Percentiles rank a stretch among this genome's conserved stretches.
phyloP scores from a whole-genome alignment of 2,113 vertebrate species.

The Trogon surrucura region DNA sequence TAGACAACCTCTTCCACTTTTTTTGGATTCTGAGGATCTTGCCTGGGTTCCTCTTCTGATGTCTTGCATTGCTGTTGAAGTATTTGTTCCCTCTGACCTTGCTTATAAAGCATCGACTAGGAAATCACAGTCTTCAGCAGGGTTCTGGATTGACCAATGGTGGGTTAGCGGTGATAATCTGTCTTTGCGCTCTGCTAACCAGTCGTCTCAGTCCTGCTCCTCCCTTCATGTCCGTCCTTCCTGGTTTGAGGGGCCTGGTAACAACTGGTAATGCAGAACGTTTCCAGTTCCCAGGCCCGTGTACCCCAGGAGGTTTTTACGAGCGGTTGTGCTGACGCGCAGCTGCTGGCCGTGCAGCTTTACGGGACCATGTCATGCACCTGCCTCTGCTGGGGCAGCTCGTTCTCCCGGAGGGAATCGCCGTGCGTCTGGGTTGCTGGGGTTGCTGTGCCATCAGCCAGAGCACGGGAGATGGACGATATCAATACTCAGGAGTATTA shows the following conservation, averaged over 20 bases:
- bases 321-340: not conserved
- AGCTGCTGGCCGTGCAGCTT: not conserved
- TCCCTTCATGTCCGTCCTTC: not conserved
- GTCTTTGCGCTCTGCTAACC: constrained; percentile 60
- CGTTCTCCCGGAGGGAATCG: not conserved
- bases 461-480: not conserved
- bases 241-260: not conserved
- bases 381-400: not conserved
- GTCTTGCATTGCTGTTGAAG: constrained; percentile 21
- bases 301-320: not conserved
- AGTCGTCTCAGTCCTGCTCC: constrained; percentile 29
- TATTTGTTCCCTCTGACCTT: constrained; percentile 70
- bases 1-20: not conserved
- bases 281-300: not conserved
- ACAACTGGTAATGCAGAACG: not conserved
- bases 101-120: constrained; percentile 64
- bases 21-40: constrained; percentile 5
- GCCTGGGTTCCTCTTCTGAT: constrained; percentile 37
- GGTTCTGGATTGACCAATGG: constrained; percentile 69
- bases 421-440: not conserved
- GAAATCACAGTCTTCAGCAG: constrained; percentile 70
- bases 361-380: not conserved
- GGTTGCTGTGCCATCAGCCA: not conserved
- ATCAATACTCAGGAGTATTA: not conserved
- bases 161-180: constrained; percentile 64